phyloP scores from a whole-genome alignment of 2,888 invertebrate species.

The Habrosyne pyritoides region DNA sequence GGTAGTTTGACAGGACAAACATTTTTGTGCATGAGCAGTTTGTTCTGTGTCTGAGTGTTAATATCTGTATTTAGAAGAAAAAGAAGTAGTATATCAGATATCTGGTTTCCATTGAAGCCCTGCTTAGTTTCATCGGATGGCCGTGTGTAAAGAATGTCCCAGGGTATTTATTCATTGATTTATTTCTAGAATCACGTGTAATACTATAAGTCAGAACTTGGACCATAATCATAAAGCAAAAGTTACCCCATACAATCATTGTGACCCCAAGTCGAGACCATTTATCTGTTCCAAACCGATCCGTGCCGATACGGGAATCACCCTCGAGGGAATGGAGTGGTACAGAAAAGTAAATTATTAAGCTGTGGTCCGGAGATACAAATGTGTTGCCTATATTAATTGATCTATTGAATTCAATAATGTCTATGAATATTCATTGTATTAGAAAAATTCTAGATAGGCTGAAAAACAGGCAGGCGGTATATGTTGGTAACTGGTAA shows the following conservation, averaged over 20 bases:
- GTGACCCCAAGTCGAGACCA: conserved; percentile 28
- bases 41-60: too few species aligned
- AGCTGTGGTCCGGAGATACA: conserved; percentile 11
- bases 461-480: too few species aligned
- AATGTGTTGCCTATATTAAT: conserved; percentile 13
- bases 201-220: conserved; percentile 27
- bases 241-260: conserved; percentile 48
- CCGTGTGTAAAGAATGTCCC: too few species aligned
- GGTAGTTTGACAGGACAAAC: too few species aligned
- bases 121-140: too few species aligned
- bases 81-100: too few species aligned
- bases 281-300: conserved; percentile 11
- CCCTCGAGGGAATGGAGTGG: conserved; percentile 43
- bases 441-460: neutral
- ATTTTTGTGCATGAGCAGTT: too few species aligned
- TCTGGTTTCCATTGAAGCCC: too few species aligned
- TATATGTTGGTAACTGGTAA: too few species aligned
- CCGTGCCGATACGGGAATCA: conserved; percentile 43
- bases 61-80: too few species aligned
- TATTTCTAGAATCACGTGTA: conserved; percentile 14
- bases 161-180: too few species aligned
- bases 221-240: conserved; percentile 49
- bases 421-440: neutral
- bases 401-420: conserved; percentile 1
- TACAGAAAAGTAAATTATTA: conserved; percentile 35